Evolutionary conservation across 2,888 invertebrate genomes (phyloP).

Genomic region (Escarpia spicata): DNA sequence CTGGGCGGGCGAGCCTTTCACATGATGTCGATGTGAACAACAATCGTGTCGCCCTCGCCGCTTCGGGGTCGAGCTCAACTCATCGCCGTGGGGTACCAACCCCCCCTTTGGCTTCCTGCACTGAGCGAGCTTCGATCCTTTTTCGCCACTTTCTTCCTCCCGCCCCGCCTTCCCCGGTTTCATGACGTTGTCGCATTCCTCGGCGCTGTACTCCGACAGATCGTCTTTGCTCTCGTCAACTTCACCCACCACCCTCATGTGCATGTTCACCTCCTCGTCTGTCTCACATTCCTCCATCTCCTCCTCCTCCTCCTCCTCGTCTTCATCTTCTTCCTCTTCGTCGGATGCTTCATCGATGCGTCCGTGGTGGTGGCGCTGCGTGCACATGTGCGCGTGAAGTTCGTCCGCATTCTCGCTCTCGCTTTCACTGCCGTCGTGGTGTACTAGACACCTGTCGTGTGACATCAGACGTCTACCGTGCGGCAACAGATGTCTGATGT

Average conservation of each 20-base stretch:
- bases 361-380: not conserved
- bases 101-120: not conserved
- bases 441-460: not conserved
- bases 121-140: not conserved
- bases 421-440: not conserved
- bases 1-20: not conserved
- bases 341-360: slow-evolving; percentile 22
- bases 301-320: slow-evolving; percentile 72
- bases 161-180: not conserved
- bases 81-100: not conserved
- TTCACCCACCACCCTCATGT: slow-evolving; percentile 43
- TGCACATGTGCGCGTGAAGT: not conserved
- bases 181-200: not conserved
- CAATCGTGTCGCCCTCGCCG: not conserved
- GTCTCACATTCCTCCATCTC: slow-evolving; percentile 67
- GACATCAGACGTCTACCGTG: slow-evolving; percentile 39
- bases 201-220: not conserved
- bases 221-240: not conserved
- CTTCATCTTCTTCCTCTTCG: slow-evolving; percentile 35
- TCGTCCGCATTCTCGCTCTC: not conserved
- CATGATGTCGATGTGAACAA: not conserved
- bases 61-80: not conserved
- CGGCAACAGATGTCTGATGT: not conserved
- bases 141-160: not conserved
- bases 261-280: slow-evolving; percentile 52